Evolutionary conservation across 2,113 vertebrate species (phyloP).

Genomic region (Marcusenius ussheri): DNA sequence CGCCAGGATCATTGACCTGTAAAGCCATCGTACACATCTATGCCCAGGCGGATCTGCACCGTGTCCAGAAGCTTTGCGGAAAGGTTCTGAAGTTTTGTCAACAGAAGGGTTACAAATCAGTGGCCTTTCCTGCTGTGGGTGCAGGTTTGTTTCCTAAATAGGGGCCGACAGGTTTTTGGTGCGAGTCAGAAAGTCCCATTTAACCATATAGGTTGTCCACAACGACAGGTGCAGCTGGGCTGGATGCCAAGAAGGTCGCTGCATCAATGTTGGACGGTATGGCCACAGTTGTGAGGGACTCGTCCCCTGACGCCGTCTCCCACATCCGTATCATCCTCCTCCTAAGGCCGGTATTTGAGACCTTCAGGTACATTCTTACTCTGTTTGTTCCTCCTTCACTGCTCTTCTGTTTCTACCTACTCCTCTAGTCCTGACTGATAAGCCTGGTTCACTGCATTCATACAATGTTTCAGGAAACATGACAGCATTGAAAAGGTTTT

Average conservation of each 20-base stretch:
- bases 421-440: too few species aligned
- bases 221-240: conserved; percentile 30
- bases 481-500: neutral
- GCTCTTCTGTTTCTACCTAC: neutral
- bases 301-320: conserved; percentile 27
- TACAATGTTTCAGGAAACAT: neutral
- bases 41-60: neutral
- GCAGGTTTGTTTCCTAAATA: conserved; percentile 39
- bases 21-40: conserved; percentile 42
- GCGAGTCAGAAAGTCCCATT: neutral
- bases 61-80: conserved; percentile 34
- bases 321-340: conserved; percentile 46
- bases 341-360: conserved; percentile 31
- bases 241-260: conserved; percentile 28
- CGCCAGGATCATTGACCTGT: conserved; percentile 40
- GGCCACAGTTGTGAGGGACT: conserved; percentile 27
- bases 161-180: neutral
- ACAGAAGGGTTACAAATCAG: conserved; percentile 35
- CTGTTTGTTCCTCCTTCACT: neutral
- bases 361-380: conserved; percentile 40
- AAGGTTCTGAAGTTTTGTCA: conserved; percentile 46
- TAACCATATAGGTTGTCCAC: neutral
- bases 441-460: too few species aligned
- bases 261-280: conserved; percentile 49
- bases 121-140: conserved; percentile 48